These are phyloP conservation scores for Muscina levida DNA, from an alignment of 2,888 invertebrate genomes.

Conservation along the genomic window DNA sequence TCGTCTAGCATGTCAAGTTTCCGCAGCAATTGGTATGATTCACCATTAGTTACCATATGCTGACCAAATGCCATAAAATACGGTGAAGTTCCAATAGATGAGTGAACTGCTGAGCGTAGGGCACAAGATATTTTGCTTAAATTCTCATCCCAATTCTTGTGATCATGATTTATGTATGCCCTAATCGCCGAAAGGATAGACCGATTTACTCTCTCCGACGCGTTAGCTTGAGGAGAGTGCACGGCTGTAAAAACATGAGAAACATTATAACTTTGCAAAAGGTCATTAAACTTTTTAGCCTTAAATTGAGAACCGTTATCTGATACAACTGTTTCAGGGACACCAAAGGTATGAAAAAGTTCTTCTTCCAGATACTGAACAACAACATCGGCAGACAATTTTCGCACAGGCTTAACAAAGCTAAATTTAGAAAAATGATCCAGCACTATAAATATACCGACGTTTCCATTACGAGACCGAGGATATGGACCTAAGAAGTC, in stretches of 20 bases:
- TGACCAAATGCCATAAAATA: too few relatives aligned
- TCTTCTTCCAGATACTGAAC: conserved; percentile 26
- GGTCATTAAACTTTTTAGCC: background rate
- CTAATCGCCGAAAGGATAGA: too few relatives aligned
- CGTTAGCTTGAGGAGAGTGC: too few relatives aligned
- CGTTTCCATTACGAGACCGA: conserved; percentile 2
- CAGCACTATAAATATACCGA: too few relatives aligned
- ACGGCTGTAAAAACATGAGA: conserved; percentile 51
- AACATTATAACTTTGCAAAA: conserved; percentile 46
- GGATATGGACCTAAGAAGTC: conserved; percentile 28
- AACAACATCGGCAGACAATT: conserved; percentile 22
- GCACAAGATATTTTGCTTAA: conserved; percentile 30
- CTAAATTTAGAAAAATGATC: too few relatives aligned
- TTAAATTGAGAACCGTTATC: conserved; percentile 41
- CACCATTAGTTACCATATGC: conserved; percentile 29
- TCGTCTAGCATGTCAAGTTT: conserved; percentile 21
- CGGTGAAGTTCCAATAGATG: conserved; percentile 41
- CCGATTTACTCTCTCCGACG: too few relatives aligned
- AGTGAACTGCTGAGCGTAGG: conserved; percentile 38
- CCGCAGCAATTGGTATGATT: background rate
- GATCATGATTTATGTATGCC: too few relatives aligned
- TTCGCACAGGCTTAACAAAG: background rate
- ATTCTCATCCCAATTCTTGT: too few relatives aligned
- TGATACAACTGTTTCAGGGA: conserved; percentile 35
- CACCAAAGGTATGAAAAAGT: conserved; percentile 42